These are phyloP conservation scores for Molossus alvarezi DNA, from an alignment of 2,797 vertebrate genomes.

Conservation along the genomic window DNA sequence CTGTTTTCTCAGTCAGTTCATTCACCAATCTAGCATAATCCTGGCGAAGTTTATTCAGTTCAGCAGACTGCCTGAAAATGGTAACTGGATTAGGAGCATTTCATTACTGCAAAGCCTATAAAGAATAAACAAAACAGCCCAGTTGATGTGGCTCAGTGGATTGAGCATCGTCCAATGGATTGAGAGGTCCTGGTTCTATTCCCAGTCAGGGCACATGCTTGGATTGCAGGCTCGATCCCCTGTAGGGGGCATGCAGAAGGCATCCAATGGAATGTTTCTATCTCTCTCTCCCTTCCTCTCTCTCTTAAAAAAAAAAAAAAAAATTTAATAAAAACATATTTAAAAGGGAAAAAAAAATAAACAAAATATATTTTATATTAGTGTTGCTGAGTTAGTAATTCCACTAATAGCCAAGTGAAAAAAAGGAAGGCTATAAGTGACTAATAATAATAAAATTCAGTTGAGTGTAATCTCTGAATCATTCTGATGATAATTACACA, in stretches of 20 bases:
- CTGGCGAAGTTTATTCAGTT: constrained; percentile 97
- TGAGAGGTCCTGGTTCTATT: no score
- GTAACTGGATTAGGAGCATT: constrained; percentile 67
- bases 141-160: no score
- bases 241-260: no score
- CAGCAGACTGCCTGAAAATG: constrained; percentile 95
- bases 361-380: not conserved
- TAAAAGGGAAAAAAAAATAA: not conserved
- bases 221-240: no score
- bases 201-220: no score
- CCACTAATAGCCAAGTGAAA: constrained; percentile 32
- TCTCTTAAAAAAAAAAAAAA: no score
- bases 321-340: no score
- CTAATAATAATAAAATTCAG: not conserved
- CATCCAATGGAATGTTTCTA: no score
- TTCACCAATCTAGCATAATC: constrained; percentile 95
- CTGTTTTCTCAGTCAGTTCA: constrained; percentile 95
- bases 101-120: constrained; percentile 20
- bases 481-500: constrained; percentile 44
- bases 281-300: no score
- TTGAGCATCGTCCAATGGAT: no score
- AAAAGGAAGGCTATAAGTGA: constrained; percentile 39
- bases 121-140: constrained; percentile 29
- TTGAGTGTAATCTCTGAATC: constrained; percentile 7
- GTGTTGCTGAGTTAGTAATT: constrained; percentile 50